These are phyloP conservation scores for Pocillopora verrucosa DNA, from an alignment of 64 coral and sea anemone genomes.

Conservation along the genomic window DNA sequence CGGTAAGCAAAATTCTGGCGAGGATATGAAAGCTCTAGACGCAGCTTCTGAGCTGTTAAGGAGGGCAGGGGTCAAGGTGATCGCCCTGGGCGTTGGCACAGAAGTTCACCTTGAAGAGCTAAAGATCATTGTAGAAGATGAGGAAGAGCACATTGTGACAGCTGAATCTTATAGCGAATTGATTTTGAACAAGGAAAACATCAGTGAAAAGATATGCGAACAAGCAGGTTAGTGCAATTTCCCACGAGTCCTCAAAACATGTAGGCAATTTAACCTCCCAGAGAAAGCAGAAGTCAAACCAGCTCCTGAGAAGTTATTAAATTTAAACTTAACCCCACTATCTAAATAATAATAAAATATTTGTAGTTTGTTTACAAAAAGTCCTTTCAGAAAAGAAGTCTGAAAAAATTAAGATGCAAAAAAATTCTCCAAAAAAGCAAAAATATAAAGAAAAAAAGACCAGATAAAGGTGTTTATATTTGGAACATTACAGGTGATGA, in stretches of 20 bases:
- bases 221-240: background rate
- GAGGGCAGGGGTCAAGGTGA: constrained; percentile 18
- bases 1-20: background rate
- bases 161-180: constrained; percentile 30
- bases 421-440: too few species aligned
- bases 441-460: too few species aligned
- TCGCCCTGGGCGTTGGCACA: constrained; percentile 40
- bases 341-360: too few species aligned
- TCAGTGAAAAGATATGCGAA: constrained; percentile 15
- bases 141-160: background rate
- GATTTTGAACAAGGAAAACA: constrained; percentile 5
- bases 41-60: background rate
- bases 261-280: too few species aligned
- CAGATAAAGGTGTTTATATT: too few species aligned
- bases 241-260: background rate
- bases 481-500: too few species aligned
- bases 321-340: too few species aligned
- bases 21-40: background rate
- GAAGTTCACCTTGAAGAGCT: constrained; percentile 5
- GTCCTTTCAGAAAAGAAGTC: too few species aligned
- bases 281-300: too few species aligned
- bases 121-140: background rate
- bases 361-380: too few species aligned
- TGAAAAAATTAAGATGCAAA: too few species aligned
- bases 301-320: too few species aligned